Evolutionary conservation across 2,888 invertebrate genomes (phyloP).

Genomic region (Himalopsyche tibetana): DNA sequence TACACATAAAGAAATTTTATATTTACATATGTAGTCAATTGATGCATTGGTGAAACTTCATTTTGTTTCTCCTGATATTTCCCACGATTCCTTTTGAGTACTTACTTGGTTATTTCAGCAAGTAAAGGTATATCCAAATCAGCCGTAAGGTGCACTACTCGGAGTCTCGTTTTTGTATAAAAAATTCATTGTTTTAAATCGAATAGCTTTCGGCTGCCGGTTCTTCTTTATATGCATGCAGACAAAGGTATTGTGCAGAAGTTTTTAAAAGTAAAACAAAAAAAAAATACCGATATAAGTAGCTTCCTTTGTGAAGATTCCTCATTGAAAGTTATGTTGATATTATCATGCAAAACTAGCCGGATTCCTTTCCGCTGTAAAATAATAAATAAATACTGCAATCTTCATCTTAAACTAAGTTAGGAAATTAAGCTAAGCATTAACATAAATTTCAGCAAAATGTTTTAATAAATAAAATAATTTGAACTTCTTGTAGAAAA

Average conservation of each 20-base stretch:
- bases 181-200: constrained; percentile 62
- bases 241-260: constrained; percentile 50
- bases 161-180: constrained; percentile 54
- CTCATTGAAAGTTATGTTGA: constrained; percentile 8
- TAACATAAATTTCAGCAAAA: too few relatives aligned
- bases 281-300: background rate
- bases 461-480: too few relatives aligned
- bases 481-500: too few relatives aligned
- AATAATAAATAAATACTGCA: background rate
- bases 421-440: too few relatives aligned
- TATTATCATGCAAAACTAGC: background rate
- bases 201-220: constrained; percentile 61
- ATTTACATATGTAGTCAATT: too few relatives aligned
- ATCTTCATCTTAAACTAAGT: too few relatives aligned
- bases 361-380: background rate
- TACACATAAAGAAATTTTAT: too few relatives aligned
- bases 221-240: constrained; percentile 53
- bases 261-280: constrained; percentile 5
- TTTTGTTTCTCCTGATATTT: constrained; percentile 5
- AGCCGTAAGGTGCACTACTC: constrained; percentile 55
- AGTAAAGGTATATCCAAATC: constrained; percentile 47
- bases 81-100: background rate
- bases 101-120: constrained; percentile 14
- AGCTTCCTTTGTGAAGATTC: constrained; percentile 11
- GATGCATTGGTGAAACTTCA: background rate